Percentiles rank a stretch among this genome's conserved stretches.
phyloP scores from a whole-genome alignment of 2,888 invertebrate genomes.

The Amphipoea oculea region DNA sequence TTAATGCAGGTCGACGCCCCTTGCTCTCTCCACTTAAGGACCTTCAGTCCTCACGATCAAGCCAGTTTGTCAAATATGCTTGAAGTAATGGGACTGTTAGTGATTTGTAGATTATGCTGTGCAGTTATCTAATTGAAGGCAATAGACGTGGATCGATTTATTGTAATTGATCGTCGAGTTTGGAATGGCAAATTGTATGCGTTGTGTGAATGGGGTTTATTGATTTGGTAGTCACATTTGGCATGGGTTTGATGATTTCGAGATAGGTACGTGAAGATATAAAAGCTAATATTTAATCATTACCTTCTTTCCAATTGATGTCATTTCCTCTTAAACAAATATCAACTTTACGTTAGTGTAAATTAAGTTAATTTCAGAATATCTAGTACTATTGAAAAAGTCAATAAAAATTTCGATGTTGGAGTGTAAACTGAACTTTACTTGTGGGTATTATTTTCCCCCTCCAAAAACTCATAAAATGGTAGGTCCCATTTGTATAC shows the following conservation, averaged over 20 bases:
- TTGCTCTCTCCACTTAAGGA: slow-evolving; percentile 67
- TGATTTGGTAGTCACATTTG: slow-evolving; percentile 9
- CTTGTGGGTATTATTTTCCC: neutral
- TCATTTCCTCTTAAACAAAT: neutral
- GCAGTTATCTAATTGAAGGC: slow-evolving; percentile 61
- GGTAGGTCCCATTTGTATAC: neutral
- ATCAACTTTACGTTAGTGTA: neutral
- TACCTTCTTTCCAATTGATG: neutral
- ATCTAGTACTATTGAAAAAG: neutral
- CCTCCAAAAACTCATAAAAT: neutral
- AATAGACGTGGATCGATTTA: slow-evolving; percentile 53
- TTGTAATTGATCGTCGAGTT: slow-evolving; percentile 40
- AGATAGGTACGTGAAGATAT: slow-evolving; percentile 8
- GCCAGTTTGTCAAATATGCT: slow-evolving; percentile 64
- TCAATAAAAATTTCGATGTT: neutral
- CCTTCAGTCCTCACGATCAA: slow-evolving; percentile 53
- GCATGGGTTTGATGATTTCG: neutral
- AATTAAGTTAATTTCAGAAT: neutral
- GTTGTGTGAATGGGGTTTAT: slow-evolving; percentile 29
- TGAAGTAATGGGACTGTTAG: slow-evolving; percentile 58
- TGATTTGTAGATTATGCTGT: slow-evolving; percentile 58
- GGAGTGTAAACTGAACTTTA: neutral
- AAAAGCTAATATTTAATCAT: neutral
- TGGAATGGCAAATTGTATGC: slow-evolving; percentile 14
- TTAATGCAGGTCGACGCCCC: slow-evolving; percentile 82